Evolutionary conservation across 2,888 invertebrate genomes (phyloP).

Genomic region (Gryllus longicercus): DNA sequence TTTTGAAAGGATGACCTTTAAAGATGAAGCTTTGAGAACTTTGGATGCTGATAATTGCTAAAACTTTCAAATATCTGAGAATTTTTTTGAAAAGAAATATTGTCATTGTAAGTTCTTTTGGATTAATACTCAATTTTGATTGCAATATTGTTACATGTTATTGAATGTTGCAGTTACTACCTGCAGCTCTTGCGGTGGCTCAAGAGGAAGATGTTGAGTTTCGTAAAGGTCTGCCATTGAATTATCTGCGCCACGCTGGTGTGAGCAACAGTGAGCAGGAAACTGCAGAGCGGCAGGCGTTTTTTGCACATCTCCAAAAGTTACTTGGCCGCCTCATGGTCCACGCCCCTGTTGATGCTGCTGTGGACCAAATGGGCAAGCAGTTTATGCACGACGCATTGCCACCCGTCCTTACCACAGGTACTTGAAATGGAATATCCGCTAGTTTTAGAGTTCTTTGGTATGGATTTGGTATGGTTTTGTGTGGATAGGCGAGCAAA

Average conservation of each 20-base stretch:
- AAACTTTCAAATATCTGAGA: not conserved
- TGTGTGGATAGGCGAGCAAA: too few species aligned
- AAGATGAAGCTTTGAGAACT: too few species aligned
- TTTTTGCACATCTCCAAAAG: slow-evolving; percentile 44
- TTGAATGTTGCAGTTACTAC: slow-evolving; percentile 55
- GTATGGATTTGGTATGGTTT: too few species aligned
- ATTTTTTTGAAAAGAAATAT: slow-evolving; percentile 23
- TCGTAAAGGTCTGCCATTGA: slow-evolving; percentile 73
- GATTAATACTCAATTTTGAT: not conserved
- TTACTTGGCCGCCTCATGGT: slow-evolving; percentile 47
- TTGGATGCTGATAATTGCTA: too few species aligned
- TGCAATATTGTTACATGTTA: slow-evolving; percentile 28
- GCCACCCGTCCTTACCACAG: slow-evolving; percentile 70
- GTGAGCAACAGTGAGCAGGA: slow-evolving; percentile 58
- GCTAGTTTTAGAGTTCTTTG: too few species aligned
- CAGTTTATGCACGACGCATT: slow-evolving; percentile 81
- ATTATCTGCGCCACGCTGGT: slow-evolving; percentile 74
- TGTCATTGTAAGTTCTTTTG: slow-evolving; percentile 22
- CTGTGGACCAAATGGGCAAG: slow-evolving; percentile 83
- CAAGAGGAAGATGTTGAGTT: slow-evolving; percentile 67
- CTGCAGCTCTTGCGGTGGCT: slow-evolving; percentile 70
- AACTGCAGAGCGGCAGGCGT: slow-evolving; percentile 40
- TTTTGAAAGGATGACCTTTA: too few species aligned
- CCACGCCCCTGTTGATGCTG: slow-evolving; percentile 60
- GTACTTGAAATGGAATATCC: slow-evolving; percentile 38